Conservation (phyloP, 2,888 invertebrate genomes). For the Protodeltote pygarga region DNA sequence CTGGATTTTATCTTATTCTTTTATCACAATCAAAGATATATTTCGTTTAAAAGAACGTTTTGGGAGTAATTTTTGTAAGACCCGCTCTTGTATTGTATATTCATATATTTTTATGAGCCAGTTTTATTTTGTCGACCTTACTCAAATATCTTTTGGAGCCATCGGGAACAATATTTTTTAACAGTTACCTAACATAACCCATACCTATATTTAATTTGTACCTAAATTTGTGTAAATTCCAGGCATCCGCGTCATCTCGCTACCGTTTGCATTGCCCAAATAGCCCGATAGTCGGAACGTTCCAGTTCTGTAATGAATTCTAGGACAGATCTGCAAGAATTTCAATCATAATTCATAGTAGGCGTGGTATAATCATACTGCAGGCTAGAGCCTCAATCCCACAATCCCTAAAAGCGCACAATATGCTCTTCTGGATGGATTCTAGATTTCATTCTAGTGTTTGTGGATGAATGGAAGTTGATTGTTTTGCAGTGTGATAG, state of each 20-base stretch:
- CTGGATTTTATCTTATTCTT: conserved; percentile 50
- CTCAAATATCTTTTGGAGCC: no score
- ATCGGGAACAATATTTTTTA: no score
- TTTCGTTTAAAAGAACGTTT: conserved; percentile 35
- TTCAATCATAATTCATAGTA: not conserved
- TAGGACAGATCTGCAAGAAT: not conserved
- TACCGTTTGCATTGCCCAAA: not conserved
- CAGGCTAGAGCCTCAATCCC: no score
- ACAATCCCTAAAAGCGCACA: no score
- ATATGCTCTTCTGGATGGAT: no score
- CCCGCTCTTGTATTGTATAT: not conserved
- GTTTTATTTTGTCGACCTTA: conserved; percentile 6
- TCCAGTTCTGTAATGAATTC: not conserved
- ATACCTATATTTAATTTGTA: no score
- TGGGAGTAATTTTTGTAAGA: conserved; percentile 23
- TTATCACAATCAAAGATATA: conserved; percentile 45
- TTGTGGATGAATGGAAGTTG: no score
- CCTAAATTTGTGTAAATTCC: no score
- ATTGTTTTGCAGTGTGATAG: no score
- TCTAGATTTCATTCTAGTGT: no score
- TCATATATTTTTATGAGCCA: conserved; percentile 7
- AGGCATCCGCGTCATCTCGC: not conserved
- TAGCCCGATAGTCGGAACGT: not conserved
- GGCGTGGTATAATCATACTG: no score
- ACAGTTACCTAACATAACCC: no score